phyloP scores from a whole-genome alignment of 2,113 vertebrate genomes.

The Lepidothrix coronata region DNA sequence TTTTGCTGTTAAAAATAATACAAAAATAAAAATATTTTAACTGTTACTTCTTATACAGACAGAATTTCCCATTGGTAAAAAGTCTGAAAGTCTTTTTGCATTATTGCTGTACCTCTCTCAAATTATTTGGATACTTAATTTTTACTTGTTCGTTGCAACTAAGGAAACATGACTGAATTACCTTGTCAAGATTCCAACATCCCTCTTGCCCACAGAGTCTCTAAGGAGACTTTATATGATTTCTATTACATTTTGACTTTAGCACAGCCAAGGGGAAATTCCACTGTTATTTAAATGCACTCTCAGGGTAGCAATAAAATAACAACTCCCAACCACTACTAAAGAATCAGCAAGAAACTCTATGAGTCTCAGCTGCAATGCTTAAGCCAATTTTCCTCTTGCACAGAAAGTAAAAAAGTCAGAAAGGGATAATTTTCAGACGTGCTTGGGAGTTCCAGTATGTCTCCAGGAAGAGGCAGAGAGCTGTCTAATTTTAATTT shows the following conservation, averaged over 20 bases:
- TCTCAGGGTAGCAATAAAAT: background rate
- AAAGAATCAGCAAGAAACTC: slow-evolving; percentile 1
- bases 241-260: background rate
- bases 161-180: background rate
- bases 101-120: background rate
- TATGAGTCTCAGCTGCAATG: background rate
- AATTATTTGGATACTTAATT: background rate
- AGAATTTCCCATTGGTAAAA: background rate
- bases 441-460: background rate
- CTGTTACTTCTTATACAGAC: background rate
- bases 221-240: background rate
- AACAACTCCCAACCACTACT: background rate
- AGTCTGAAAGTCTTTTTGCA: background rate
- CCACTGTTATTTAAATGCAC: slow-evolving; percentile 33
- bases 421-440: background rate
- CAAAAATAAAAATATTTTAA: background rate
- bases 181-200: background rate
- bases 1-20: background rate
- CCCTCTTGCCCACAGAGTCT: background rate
- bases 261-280: slow-evolving; percentile 38
- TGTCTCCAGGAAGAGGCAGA: background rate
- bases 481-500: background rate
- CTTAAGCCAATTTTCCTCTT: background rate
- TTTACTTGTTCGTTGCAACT: background rate
- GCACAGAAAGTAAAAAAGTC: background rate